Conservation (phyloP, 2,113 vertebrate genomes). For the Benitochromis conjunctus region DNA sequence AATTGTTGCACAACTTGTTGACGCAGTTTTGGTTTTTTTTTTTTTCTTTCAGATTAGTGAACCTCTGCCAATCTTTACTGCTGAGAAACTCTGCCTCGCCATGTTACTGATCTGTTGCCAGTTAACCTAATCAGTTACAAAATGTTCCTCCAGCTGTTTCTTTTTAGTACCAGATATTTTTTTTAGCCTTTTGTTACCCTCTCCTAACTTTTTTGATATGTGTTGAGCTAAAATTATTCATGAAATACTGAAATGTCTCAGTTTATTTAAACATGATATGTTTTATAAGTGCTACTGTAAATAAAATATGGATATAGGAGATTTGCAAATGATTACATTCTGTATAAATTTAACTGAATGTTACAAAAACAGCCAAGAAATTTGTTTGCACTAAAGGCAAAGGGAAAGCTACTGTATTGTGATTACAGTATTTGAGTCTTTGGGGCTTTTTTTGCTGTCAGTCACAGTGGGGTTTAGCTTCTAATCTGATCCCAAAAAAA, state of each 20-base stretch:
- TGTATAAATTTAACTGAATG: not conserved
- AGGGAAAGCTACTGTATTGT: not conserved
- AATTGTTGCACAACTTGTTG: too few relatives aligned
- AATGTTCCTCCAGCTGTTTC: not conserved
- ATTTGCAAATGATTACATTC: not conserved
- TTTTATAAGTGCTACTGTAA: too few relatives aligned
- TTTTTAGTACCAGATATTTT: not conserved
- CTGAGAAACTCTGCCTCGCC: too few relatives aligned
- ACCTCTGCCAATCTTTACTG: too few relatives aligned
- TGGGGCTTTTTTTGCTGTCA: slow-evolving; percentile 29
- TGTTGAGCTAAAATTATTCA: not conserved
- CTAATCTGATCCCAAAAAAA: slow-evolving; percentile 52
- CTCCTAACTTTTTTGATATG: not conserved
- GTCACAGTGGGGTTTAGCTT: slow-evolving; percentile 20
- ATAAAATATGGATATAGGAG: not conserved
- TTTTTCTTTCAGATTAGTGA: too few relatives aligned
- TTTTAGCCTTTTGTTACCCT: not conserved
- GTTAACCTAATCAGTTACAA: not conserved
- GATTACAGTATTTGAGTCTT: slow-evolving; percentile 9
- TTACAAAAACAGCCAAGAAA: not conserved
- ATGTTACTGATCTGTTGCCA: too few relatives aligned
- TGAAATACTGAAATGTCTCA: not conserved
- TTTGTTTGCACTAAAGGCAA: not conserved
- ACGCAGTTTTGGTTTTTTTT: too few relatives aligned
- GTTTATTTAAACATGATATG: not conserved